Evolutionary conservation across 2,113 vertebrate genomes (phyloP), one percentile per base, ranked within the genome.

Genomic region (Prinia subflava): DNA sequence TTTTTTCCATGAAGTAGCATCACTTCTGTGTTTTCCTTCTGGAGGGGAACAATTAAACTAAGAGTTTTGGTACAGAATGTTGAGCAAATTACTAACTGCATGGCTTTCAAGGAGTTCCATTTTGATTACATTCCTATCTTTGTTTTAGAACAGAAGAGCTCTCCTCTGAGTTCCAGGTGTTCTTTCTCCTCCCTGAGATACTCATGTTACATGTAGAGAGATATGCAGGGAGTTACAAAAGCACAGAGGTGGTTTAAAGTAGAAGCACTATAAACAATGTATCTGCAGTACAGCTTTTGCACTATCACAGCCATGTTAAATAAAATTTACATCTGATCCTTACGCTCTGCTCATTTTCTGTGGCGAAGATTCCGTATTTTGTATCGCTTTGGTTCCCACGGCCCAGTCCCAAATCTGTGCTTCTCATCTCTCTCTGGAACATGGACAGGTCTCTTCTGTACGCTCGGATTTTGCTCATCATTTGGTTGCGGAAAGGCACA

Each of bases 381-480:
- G 96, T 96, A 50, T 98, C 98, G 52, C 95, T 94, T 49, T 96
- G 97, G 73, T 59, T 88, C n/a, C 98, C 97, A 41, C 97, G 87
- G 37, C 97, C 93, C 57, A 97, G 41, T 39, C 97, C 98, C 60
- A 98, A 76, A 84, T 98, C 97, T 3, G 94, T 97, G 91, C 67
- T 98, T 80, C 97, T 99, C 87, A 99, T 98, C 28, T 99, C 99
- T 10, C 99, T 98, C 97, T 99, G 98, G 86, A 99, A 98, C 95
- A 99, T 98, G 56, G 98, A 98, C 53, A 99, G 97, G 90, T 99
- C 99, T 83, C 98, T 98, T 62, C 92, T 98, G 96, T 99, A 99
- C 0, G 98, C 95, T 28, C 98, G 98, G 53, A 99, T 90, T 97
- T 99, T 99, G 86, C 98, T 98, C 79, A 97, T 98, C 99, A 99